Percentiles rank a stretch among this genome's conserved stretches.
These are phyloP conservation scores for Rosalia funebris DNA, from an alignment of 2,888 invertebrate genomes.

Conservation along the genomic window DNA sequence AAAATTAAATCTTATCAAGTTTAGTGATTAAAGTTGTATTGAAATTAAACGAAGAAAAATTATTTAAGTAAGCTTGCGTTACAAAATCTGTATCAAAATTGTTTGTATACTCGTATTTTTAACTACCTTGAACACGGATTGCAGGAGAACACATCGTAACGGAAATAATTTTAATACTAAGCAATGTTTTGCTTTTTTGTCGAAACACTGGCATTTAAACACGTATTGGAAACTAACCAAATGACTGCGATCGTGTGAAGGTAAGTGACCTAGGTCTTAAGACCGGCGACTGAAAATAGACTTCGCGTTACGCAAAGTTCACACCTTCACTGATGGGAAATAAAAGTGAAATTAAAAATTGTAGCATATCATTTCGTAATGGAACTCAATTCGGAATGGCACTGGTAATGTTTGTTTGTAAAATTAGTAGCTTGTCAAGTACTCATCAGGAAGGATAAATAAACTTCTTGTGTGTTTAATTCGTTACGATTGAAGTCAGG, in stretches of 20 bases:
- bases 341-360: constrained; percentile 23
- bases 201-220: constrained; percentile 26
- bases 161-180: constrained; percentile 16
- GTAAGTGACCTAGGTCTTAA: constrained; percentile 36
- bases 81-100: too few species aligned
- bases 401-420: neutral
- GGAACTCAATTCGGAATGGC: neutral
- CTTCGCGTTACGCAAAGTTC: constrained; percentile 23
- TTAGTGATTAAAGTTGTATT: too few species aligned
- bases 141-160: neutral
- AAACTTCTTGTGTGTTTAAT: too few species aligned
- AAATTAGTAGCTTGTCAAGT: neutral
- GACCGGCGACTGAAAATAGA: constrained; percentile 17
- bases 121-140: neutral
- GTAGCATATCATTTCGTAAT: neutral
- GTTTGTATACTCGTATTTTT: neutral
- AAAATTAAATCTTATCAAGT: too few species aligned
- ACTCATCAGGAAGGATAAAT: neutral
- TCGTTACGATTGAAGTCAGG: too few species aligned
- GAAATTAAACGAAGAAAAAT: too few species aligned
- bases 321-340: constrained; percentile 15
- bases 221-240: constrained; percentile 36
- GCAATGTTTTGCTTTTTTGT: constrained; percentile 17
- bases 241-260: constrained; percentile 34
- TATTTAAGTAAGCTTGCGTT: too few species aligned